Evolutionary conservation across 2,113 vertebrate species (phyloP).

Genomic region (Candoia aspera): DNA sequence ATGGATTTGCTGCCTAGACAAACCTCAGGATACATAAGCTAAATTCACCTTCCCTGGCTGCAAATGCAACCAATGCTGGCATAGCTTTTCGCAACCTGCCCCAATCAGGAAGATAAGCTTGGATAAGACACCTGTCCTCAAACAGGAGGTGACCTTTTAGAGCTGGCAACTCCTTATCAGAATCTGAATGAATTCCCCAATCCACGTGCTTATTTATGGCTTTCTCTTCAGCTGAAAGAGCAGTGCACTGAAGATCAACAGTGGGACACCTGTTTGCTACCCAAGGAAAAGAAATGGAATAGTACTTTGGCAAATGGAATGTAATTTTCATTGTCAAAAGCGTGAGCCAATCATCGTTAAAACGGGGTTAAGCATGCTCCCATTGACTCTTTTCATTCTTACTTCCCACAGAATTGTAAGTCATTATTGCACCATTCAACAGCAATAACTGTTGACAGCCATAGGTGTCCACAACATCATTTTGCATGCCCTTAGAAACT

Average conservation of each 20-base stretch:
- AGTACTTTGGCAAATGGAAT: background rate
- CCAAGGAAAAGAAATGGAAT: background rate
- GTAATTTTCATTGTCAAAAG: background rate
- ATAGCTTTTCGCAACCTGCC: background rate
- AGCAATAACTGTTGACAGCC: background rate
- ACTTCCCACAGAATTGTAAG: constrained; percentile 6
- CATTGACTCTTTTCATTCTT: too few relatives aligned
- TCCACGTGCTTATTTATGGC: background rate
- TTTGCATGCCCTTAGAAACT: rapidly evolving
- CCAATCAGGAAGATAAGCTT: background rate
- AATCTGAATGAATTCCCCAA: background rate
- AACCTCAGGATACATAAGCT: background rate
- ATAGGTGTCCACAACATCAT: background rate
- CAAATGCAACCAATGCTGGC: too few relatives aligned
- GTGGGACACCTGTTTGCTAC: background rate
- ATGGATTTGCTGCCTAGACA: background rate
- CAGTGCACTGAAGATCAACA: background rate
- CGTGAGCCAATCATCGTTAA: background rate
- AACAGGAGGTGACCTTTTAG: background rate
- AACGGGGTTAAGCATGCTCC: background rate
- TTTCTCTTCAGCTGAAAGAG: background rate
- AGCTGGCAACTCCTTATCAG: background rate
- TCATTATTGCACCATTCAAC: background rate
- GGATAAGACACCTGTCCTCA: background rate
- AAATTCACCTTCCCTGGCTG: background rate